Conservation (phyloP, 2,113 vertebrate species). For the Mastomys natalensis region DNA sequence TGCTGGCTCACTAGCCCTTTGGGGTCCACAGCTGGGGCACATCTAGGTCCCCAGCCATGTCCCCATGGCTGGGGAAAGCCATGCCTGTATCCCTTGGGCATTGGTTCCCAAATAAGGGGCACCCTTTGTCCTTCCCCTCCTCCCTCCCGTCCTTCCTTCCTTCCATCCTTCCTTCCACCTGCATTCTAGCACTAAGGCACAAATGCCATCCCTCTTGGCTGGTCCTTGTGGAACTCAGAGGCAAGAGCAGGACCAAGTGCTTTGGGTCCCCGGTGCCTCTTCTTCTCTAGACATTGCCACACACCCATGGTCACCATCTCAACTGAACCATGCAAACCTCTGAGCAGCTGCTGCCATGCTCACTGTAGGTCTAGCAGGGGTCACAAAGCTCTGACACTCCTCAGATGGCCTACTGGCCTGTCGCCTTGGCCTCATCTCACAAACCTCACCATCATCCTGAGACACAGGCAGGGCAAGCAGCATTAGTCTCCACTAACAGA, state of each 20-base stretch:
- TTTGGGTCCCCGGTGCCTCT: not conserved
- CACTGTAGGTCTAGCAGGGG: not conserved
- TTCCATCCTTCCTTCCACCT: not conserved
- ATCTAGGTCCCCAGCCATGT: not conserved
- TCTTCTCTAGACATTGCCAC: not conserved
- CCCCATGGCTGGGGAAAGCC: not conserved
- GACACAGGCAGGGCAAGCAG: not conserved
- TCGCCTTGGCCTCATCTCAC: not conserved
- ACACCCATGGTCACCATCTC: not conserved
- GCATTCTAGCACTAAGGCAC: not conserved
- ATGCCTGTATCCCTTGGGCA: not conserved
- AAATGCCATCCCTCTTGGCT: not conserved
- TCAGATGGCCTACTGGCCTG: not conserved
- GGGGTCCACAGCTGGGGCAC: not conserved
- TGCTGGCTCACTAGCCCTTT: not conserved
- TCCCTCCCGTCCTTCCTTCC: not conserved
- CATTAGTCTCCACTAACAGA: not conserved
- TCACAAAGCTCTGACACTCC: not conserved
- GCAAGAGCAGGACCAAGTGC: not conserved
- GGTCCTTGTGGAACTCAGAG: not conserved
- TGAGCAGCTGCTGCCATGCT: rapidly evolving
- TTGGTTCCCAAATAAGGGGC: not conserved
- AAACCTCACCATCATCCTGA: not conserved
- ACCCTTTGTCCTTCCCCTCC: not conserved
- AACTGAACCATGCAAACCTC: not conserved